Evolutionary conservation across 1,140 invertebrate species (phyloP).

Genomic region (Micrasema longulum): DNA sequence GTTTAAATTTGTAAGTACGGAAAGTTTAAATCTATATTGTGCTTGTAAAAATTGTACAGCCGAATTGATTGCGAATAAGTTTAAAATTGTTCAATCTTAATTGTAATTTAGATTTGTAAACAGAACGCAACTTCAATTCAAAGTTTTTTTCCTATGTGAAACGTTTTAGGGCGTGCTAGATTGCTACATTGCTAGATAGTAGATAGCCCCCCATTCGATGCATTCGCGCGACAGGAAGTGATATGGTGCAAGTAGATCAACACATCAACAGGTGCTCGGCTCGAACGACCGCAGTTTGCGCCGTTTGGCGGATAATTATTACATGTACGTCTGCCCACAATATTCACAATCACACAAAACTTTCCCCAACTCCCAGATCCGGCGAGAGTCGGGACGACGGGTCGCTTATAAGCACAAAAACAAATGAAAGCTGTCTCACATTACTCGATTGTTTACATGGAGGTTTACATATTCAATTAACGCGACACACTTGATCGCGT

Average conservation of each 20-base stretch:
- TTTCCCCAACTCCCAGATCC: background rate
- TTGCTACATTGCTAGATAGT: too few species aligned
- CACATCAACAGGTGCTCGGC: conserved; percentile 35
- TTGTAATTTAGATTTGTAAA: too few species aligned
- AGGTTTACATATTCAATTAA: conserved; percentile 24
- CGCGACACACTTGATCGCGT: conserved; percentile 25
- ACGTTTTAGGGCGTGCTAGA: conserved; percentile 19
- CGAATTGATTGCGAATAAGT: background rate
- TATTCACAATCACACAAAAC: conserved; percentile 6
- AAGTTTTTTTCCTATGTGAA: too few species aligned
- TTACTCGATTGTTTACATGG: conserved; percentile 35
- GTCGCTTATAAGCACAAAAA: conserved; percentile 21
- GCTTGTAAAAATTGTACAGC: background rate
- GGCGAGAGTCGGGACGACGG: background rate
- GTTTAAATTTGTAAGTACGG: too few species aligned
- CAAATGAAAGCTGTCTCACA: conserved; percentile 33
- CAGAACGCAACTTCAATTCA: too few species aligned
- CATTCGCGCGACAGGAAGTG: conserved; percentile 27
- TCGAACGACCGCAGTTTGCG: background rate
- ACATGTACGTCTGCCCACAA: background rate
- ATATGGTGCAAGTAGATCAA: too few species aligned
- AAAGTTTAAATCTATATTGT: too few species aligned
- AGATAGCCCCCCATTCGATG: conserved; percentile 14
- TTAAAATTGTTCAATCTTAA: conserved; percentile 13
- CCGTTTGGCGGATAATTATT: conserved; percentile 27